Percentiles rank a stretch among this genome's conserved stretches.
Conservation (phyloP, 2,888 invertebrate genomes). For the Meandrusa payeni region DNA sequence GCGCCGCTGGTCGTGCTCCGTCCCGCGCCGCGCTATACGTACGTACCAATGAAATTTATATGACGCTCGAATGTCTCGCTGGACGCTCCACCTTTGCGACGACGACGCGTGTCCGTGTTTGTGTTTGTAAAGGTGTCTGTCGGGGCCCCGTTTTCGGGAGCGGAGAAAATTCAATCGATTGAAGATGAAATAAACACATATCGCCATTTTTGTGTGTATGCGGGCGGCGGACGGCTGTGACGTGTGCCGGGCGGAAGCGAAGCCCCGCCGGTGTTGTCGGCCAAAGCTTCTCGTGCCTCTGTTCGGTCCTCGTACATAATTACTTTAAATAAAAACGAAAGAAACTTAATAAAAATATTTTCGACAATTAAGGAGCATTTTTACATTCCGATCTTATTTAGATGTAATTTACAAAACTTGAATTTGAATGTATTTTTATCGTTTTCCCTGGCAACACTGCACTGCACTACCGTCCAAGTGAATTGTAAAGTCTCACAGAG, state of each 20-base stretch:
- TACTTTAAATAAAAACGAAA: too few relatives aligned
- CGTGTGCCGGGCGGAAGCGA: too few relatives aligned
- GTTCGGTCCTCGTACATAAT: too few relatives aligned
- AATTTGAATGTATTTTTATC: neutral
- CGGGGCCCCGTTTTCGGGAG: conserved; percentile 56
- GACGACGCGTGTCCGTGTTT: conserved; percentile 51
- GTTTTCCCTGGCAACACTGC: conserved; percentile 12
- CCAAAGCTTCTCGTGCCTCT: too few relatives aligned
- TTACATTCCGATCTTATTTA: conserved; percentile 11
- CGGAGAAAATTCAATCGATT: conserved; percentile 47
- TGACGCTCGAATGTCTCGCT: too few relatives aligned
- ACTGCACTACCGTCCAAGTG: conserved; percentile 1
- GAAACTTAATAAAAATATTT: neutral
- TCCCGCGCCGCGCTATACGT: too few relatives aligned
- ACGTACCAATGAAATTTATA: too few relatives aligned
- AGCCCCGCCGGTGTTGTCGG: neutral
- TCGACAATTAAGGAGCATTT: conserved; percentile 5
- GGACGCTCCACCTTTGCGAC: too few relatives aligned
- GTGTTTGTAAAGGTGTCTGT: conserved; percentile 65
- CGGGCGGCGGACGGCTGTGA: too few relatives aligned
- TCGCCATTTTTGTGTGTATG: conserved; percentile 47
- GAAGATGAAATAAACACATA: conserved; percentile 44
- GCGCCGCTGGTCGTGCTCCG: too few relatives aligned
- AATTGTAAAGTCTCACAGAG: neutral
- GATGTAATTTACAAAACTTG: neutral